A percentile compares a stretch with the other conserved stretches of the same genome.
phyloP scores from a whole-genome alignment of 2,797 vertebrate species.

The Cirrhinus mrigala region DNA sequence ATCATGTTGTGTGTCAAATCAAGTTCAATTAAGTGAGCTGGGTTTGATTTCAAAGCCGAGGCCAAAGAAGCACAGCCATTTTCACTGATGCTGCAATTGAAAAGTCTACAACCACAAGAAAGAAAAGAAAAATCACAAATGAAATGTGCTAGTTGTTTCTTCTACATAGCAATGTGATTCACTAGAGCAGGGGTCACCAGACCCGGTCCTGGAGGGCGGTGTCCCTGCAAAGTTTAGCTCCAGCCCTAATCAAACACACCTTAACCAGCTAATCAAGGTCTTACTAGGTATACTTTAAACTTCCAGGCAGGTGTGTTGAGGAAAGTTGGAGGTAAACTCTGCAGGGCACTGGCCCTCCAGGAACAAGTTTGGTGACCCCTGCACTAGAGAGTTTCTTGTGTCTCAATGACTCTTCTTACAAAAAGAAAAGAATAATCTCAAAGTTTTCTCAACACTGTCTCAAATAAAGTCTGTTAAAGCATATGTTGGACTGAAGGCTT shows the following conservation, averaged over 20 bases:
- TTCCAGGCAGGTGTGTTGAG: no score
- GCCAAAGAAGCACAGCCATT: constrained; percentile 4
- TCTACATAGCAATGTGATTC: neutral
- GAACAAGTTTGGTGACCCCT: no score
- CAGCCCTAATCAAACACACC: no score
- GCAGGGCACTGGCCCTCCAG: no score
- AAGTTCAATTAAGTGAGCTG: constrained; percentile 29
- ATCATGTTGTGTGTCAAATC: constrained; percentile 37
- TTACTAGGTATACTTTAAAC: no score
- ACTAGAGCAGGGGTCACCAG: no score
- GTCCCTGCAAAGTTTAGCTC: no score
- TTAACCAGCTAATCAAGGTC: no score
- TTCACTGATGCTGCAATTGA: constrained; percentile 16
- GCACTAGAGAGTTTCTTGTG: neutral
- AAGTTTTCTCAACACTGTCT: neutral
- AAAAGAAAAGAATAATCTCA: neutral
- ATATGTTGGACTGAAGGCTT: neutral
- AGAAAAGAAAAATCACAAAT: neutral
- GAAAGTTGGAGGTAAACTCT: no score
- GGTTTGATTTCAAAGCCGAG: constrained; percentile 17
- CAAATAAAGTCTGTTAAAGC: neutral
- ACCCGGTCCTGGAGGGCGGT: no score
- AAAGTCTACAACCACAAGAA: constrained; percentile 20
- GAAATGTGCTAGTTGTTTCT: neutral
- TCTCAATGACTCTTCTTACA: neutral